Evolutionary conservation across 2,888 invertebrate genomes (phyloP).

Genomic region (Notocelia uddmanniana): DNA sequence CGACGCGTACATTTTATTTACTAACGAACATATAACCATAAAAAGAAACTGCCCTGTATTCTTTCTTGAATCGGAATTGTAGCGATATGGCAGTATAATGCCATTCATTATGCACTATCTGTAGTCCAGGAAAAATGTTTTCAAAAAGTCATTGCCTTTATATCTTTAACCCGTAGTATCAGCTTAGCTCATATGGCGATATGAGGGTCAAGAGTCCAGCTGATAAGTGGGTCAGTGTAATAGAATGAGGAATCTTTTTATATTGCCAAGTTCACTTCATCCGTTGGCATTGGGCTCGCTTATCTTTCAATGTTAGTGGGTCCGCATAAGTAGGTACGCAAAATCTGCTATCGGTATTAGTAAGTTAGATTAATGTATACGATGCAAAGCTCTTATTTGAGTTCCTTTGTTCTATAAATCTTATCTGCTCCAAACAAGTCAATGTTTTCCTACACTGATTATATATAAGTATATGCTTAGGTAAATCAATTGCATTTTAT

Average conservation of each 20-base stretch:
- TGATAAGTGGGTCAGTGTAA: constrained; percentile 80
- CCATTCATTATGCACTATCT: constrained; percentile 65
- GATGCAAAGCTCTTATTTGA: not conserved
- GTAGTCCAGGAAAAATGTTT: constrained; percentile 69
- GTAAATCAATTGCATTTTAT: constrained; percentile 32
- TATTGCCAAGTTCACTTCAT: constrained; percentile 79
- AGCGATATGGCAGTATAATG: constrained; percentile 50
- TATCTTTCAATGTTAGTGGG: constrained; percentile 51
- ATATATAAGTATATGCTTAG: constrained; percentile 20
- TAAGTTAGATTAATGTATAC: not conserved
- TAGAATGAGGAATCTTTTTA: constrained; percentile 64
- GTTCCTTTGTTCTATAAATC: not conserved
- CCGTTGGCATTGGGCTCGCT: constrained; percentile 42
- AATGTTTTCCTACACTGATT: constrained; percentile 2
- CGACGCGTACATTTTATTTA: constrained; percentile 2
- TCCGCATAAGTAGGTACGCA: constrained; percentile 29
- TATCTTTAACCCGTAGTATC: constrained; percentile 70
- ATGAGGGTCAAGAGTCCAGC: constrained; percentile 70
- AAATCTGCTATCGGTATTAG: constrained; percentile 13
- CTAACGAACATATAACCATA: constrained; percentile 22
- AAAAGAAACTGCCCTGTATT: constrained; percentile 39
- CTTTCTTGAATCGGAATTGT: constrained; percentile 40
- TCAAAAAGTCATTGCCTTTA: constrained; percentile 78
- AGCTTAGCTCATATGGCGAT: constrained; percentile 66
- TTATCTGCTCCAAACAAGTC: not conserved